Evolutionary conservation across 2,797 vertebrate genomes (phyloP).

Genomic region (Falco peregrinus): DNA sequence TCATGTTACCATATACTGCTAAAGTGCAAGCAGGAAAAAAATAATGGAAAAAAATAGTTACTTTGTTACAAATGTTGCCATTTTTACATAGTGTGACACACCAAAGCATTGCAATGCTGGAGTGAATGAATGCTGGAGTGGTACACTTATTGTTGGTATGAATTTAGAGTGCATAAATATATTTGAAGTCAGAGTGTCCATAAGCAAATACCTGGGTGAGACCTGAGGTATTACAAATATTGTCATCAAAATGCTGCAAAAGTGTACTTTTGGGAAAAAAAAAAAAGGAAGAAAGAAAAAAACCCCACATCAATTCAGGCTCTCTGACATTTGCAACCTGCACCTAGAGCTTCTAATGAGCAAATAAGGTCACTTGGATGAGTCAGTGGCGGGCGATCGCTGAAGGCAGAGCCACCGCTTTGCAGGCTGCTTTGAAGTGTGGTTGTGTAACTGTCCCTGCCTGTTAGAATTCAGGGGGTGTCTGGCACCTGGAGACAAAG

Average conservation of each 20-base stretch:
- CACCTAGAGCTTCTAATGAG: constrained; percentile 73
- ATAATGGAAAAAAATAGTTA: background rate
- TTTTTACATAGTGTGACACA: background rate
- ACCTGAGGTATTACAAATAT: constrained; percentile 21
- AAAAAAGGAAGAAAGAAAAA: no score
- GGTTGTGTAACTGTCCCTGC: constrained; percentile 64
- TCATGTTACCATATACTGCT: background rate
- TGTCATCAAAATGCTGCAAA: constrained; percentile 60
- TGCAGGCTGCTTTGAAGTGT: constrained; percentile 65
- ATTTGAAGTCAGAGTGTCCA: background rate
- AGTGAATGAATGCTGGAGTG: background rate
- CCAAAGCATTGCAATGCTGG: background rate
- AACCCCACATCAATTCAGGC: constrained; percentile 39
- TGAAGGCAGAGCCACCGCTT: constrained; percentile 58
- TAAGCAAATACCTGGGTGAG: constrained; percentile 21
- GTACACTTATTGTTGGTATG: background rate
- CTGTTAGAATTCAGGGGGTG: constrained; percentile 34
- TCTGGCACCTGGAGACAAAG: constrained; percentile 50
- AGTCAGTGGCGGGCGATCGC: constrained; percentile 55
- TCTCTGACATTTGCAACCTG: constrained; percentile 71
- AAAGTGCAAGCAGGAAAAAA: background rate
- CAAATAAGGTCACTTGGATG: constrained; percentile 72
- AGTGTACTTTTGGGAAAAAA: background rate
- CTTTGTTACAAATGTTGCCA: background rate
- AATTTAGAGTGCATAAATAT: background rate